These are phyloP conservation scores for Erinaceus europaeus DNA, from an alignment of 2,113 vertebrate species.

Conservation along the genomic window DNA sequence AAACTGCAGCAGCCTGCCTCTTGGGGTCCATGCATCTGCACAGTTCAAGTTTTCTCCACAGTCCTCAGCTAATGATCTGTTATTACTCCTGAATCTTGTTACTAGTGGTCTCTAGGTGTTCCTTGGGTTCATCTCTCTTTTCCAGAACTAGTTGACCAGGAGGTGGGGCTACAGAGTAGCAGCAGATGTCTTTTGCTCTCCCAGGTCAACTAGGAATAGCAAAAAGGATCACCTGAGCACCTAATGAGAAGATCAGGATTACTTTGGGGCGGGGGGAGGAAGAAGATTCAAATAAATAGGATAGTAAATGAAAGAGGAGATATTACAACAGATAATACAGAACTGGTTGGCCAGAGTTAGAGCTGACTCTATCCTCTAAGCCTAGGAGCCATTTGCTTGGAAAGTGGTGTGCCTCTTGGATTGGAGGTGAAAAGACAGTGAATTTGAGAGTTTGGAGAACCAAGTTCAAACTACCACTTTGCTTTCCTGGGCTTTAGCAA, in stretches of 20 bases:
- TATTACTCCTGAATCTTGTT: background rate
- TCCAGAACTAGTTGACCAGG: too few species aligned
- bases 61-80: background rate
- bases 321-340: too few species aligned
- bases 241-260: too few species aligned
- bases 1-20: background rate
- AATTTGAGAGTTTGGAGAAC: background rate
- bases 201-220: too few species aligned
- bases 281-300: too few species aligned
- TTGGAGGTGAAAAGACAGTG: too few species aligned
- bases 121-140: background rate
- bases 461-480: background rate
- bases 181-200: too few species aligned
- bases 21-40: background rate
- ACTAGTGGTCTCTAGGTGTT: background rate
- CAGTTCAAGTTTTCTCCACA: background rate
- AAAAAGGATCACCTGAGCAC: too few species aligned
- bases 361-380: background rate
- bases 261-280: too few species aligned
- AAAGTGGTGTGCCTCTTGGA: background rate
- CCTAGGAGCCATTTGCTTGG: background rate
- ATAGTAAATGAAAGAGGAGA: too few species aligned
- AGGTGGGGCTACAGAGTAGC: too few species aligned
- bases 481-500: background rate
- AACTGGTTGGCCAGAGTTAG: background rate